Evolutionary conservation across 2,888 invertebrate genomes (phyloP).

Genomic region (Phanerotoma sp.): DNA sequence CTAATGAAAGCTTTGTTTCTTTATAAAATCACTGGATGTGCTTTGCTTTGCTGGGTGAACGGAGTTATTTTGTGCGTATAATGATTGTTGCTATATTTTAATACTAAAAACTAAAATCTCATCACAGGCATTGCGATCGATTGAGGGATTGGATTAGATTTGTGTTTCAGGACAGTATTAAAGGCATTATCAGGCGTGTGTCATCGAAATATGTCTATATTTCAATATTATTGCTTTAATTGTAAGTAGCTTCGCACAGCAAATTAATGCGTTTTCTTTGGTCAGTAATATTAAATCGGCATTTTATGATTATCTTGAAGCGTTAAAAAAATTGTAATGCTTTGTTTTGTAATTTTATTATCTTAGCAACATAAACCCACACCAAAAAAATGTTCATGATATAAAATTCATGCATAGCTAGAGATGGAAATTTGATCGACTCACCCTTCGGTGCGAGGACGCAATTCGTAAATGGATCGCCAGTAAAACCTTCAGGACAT

Average conservation of each 20-base stretch:
- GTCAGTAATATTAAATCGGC: background rate
- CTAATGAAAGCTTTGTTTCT: no score
- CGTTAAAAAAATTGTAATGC: no score
- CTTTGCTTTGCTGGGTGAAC: no score
- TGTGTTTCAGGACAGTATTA: constrained; percentile 4
- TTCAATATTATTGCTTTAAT: background rate
- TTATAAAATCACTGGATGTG: no score
- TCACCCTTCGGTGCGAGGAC: constrained; percentile 47
- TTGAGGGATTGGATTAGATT: background rate
- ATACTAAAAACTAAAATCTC: no score
- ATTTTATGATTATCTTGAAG: background rate
- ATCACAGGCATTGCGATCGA: constrained; percentile 37
- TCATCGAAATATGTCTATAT: constrained; percentile 29
- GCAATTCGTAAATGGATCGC: constrained; percentile 63
- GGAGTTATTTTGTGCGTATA: no score
- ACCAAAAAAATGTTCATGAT: constrained; percentile 4
- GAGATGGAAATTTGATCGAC: constrained; percentile 29
- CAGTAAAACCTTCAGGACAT: constrained; percentile 59
- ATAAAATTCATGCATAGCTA: background rate
- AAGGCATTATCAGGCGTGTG: constrained; percentile 29
- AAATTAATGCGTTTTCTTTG: no score
- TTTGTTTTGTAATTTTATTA: no score
- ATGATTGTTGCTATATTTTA: no score
- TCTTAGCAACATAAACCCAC: constrained; percentile 12
- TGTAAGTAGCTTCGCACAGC: no score